Percentiles rank a stretch among this genome's conserved stretches.
Evolutionary conservation across 1,140 invertebrate genomes (phyloP).

Genomic region (Spodoptera litura): DNA sequence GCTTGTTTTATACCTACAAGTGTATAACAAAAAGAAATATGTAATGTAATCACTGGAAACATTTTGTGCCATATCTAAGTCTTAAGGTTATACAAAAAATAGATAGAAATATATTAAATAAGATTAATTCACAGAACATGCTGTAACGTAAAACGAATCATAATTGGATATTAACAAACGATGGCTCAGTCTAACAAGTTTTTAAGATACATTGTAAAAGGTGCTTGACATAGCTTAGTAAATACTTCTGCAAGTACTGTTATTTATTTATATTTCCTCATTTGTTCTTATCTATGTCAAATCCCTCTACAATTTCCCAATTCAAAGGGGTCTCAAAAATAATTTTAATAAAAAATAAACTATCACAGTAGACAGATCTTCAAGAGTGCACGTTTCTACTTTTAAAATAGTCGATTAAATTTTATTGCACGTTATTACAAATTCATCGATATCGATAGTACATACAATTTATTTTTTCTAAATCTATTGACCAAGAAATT

Average conservation of each 20-base stretch:
- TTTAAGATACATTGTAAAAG: not conserved
- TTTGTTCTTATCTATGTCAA: not conserved
- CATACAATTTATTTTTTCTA: conserved; percentile 19
- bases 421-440: conserved; percentile 47
- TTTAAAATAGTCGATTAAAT: conserved; percentile 38
- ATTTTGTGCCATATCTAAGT: conserved; percentile 3
- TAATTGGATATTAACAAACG: conserved; percentile 2
- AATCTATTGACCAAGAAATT: conserved; percentile 2
- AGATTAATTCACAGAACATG: not conserved
- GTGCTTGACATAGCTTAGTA: not conserved
- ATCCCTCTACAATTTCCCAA: not conserved
- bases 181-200: conserved; percentile 15
- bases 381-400: conserved; percentile 43
- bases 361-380: conserved; percentile 55
- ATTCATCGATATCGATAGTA: conserved; percentile 15
- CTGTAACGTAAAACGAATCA: not conserved
- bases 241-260: not conserved
- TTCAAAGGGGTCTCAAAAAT: conserved; percentile 1
- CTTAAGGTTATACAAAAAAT: not conserved
- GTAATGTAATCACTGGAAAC: conserved; percentile 25
- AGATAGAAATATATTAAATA: not conserved
- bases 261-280: not conserved
- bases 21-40: conserved; percentile 3
- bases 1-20: not conserved
- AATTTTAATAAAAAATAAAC: conserved; percentile 27